Percentiles rank a stretch among this genome's conserved stretches.
Conservation (phyloP, 2,888 invertebrate genomes). For the Hecatera dysodea region DNA sequence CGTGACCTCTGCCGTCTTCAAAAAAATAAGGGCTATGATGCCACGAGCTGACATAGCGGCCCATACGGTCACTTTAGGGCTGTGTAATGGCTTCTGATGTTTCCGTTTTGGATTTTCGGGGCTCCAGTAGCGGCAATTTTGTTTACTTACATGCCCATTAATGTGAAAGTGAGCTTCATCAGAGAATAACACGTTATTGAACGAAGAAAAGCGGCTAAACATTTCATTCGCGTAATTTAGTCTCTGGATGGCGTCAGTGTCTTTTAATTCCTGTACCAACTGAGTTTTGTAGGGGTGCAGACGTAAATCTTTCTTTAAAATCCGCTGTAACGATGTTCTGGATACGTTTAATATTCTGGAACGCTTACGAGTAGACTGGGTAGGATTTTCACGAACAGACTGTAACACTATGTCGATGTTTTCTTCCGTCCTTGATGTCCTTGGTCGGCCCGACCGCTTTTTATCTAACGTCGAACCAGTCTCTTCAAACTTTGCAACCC, state of each 20-base stretch:
- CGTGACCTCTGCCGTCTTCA: no score
- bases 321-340: no score
- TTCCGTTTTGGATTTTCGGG: conserved; percentile 50
- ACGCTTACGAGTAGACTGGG: conserved; percentile 6
- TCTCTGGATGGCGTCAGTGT: no score
- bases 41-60: no score
- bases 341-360: no score
- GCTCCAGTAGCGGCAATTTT: conserved; percentile 33
- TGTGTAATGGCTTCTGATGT: conserved; percentile 57
- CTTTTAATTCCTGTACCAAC: no score
- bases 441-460: conserved; percentile 32
- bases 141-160: conserved; percentile 42
- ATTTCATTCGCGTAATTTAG: no score
- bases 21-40: no score
- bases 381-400: conserved; percentile 28
- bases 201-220: not conserved
- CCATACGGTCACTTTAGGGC: conserved; percentile 7
- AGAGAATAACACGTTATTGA: not conserved
- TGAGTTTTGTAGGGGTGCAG: no score
- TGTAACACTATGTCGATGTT: conserved; percentile 32
- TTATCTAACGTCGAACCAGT: conserved; percentile 41
- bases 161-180: no score
- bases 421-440: conserved; percentile 35
- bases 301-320: no score
- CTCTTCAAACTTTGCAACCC: conserved; percentile 37